Evolutionary conservation across 2,113 vertebrate genomes (phyloP).

Genomic region (Megaceryle maxima): DNA sequence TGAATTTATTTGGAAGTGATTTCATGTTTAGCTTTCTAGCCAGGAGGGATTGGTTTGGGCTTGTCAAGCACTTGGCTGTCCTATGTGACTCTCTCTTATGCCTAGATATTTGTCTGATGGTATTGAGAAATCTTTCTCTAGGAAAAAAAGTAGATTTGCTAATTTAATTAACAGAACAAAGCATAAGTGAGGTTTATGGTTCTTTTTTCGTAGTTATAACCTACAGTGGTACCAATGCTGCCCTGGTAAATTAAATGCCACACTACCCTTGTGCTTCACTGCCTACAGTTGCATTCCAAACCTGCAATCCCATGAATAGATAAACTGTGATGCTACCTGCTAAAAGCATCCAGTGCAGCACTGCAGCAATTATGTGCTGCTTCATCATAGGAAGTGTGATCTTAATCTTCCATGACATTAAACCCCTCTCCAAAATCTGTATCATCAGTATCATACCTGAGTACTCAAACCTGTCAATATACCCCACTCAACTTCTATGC

Average conservation of each 20-base stretch:
- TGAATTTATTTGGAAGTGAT: background rate
- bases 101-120: background rate
- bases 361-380: rapidly evolving
- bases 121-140: background rate
- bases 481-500: too few species aligned
- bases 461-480: background rate
- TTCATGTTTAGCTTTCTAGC: background rate
- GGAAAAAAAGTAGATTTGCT: background rate
- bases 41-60: background rate
- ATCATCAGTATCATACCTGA: too few species aligned
- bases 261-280: background rate
- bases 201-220: background rate
- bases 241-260: background rate
- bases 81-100: background rate
- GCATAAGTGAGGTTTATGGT: background rate
- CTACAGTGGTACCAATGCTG: background rate
- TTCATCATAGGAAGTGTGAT: background rate
- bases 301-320: background rate
- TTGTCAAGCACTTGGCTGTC: background rate
- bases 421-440: background rate
- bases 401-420: background rate
- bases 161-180: background rate
- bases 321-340: background rate
- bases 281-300: background rate
- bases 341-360: background rate